A percentile compares a stretch with the other conserved stretches of the same genome.
These are phyloP conservation scores for Lota lota DNA, from an alignment of 2,113 vertebrate genomes.

Conservation along the genomic window DNA sequence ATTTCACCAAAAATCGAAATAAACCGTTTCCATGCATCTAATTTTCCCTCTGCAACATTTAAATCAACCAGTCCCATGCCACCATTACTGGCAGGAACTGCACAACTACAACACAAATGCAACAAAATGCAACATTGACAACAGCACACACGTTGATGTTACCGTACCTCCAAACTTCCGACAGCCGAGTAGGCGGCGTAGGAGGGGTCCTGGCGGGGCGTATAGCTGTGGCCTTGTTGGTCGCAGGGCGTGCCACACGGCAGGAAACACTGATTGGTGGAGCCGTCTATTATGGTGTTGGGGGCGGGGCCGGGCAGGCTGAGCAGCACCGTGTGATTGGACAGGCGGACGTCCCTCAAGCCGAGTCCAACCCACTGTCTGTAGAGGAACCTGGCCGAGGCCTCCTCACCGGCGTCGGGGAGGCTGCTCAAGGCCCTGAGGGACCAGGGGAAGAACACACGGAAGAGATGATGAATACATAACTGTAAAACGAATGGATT, in stretches of 20 bases:
- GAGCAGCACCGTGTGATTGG: constrained; percentile 87
- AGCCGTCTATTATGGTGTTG: constrained; percentile 80
- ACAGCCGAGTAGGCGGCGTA: constrained; percentile 90
- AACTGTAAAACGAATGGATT: no score
- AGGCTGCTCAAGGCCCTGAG: constrained; percentile 74
- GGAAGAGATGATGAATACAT: no score
- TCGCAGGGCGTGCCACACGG: constrained; percentile 80
- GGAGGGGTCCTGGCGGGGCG: constrained; percentile 68
- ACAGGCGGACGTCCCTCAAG: constrained; percentile 79
- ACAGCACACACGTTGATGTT: neutral
- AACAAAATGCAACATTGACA: no score
- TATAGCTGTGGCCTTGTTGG: constrained; percentile 44
- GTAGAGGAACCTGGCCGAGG: constrained; percentile 74
- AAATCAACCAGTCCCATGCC: no score
- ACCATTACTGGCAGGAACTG: neutral
- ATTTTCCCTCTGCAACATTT: no score
- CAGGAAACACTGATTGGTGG: constrained; percentile 81
- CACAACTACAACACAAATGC: no score
- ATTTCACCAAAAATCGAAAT: no score
- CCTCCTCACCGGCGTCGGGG: constrained; percentile 69
- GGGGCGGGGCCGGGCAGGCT: constrained; percentile 79
- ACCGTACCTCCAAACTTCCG: constrained; percentile 85
- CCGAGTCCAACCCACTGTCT: constrained; percentile 82
- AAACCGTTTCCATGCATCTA: no score
- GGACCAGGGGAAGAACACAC: neutral